phyloP scores from a whole-genome alignment of 2,888 invertebrate genomes.

The Petrolisthes cinctipes region DNA sequence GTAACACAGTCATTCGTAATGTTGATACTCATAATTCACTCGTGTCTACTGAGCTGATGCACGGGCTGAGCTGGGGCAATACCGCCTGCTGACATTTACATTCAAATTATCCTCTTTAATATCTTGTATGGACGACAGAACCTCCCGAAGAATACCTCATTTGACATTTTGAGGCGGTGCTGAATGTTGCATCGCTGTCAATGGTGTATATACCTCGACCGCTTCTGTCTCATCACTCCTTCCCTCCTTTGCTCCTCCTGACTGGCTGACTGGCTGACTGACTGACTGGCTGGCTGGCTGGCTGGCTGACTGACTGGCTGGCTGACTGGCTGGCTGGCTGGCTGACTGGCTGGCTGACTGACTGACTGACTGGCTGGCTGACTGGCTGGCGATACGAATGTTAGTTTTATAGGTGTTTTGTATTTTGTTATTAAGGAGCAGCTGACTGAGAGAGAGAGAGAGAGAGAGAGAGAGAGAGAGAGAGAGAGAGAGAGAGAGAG shows the following conservation, averaged over 20 bases:
- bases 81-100: slow-evolving; percentile 45
- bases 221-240: not conserved
- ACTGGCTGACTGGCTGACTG: too few relatives aligned
- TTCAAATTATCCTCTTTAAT: slow-evolving; percentile 52
- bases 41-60: slow-evolving; percentile 31
- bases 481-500: not conserved
- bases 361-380: too few relatives aligned
- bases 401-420: too few relatives aligned
- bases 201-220: not conserved
- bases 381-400: too few relatives aligned
- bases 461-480: not conserved
- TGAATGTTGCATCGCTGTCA: slow-evolving; percentile 28
- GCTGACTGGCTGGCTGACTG: too few relatives aligned
- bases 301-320: too few relatives aligned
- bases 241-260: too few relatives aligned
- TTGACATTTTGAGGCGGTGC: slow-evolving; percentile 23
- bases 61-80: slow-evolving; percentile 15
- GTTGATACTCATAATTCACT: slow-evolving; percentile 34
- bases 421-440: not conserved
- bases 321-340: too few relatives aligned
- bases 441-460: not conserved
- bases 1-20: slow-evolving; percentile 25
- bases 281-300: too few relatives aligned
- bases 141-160: not conserved
- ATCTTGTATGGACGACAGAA: slow-evolving; percentile 34